Conservation (phyloP, 2,797 vertebrate genomes). For the Tapera naevia region DNA sequence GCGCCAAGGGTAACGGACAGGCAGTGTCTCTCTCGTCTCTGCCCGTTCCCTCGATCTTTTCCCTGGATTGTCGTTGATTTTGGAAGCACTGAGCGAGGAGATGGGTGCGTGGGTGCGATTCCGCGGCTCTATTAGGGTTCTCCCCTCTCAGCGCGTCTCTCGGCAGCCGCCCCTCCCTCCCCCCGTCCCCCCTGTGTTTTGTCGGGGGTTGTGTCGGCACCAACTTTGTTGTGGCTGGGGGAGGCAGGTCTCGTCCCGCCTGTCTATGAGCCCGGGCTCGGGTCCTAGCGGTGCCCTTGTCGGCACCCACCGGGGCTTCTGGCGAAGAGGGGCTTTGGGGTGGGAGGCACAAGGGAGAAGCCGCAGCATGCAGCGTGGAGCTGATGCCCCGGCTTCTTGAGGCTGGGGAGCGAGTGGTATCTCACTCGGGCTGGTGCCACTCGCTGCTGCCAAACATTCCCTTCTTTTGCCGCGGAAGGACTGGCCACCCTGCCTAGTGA, state of each 20-base stretch:
- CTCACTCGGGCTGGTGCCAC: background rate
- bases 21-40: background rate
- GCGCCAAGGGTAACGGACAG: too few relatives aligned
- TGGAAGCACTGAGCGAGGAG: constrained; percentile 18
- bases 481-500: background rate
- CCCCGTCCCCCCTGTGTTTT: background rate
- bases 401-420: background rate
- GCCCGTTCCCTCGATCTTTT: background rate
- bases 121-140: constrained; percentile 15
- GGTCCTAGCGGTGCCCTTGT: background rate
- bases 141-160: background rate
- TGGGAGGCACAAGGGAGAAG: background rate
- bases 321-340: background rate
- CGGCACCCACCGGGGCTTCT: background rate
- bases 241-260: background rate
- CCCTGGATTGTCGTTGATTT: constrained; percentile 2
- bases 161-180: background rate
- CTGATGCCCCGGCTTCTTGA: background rate
- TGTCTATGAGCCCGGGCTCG: background rate
- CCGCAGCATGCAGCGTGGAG: background rate
- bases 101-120: background rate
- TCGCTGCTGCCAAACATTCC: background rate
- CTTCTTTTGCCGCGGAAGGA: background rate
- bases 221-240: constrained; percentile 33
- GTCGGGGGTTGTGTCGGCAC: background rate